Evolutionary conservation across 2,113 vertebrate species (phyloP).

Genomic region (Hepsetus odoe): DNA sequence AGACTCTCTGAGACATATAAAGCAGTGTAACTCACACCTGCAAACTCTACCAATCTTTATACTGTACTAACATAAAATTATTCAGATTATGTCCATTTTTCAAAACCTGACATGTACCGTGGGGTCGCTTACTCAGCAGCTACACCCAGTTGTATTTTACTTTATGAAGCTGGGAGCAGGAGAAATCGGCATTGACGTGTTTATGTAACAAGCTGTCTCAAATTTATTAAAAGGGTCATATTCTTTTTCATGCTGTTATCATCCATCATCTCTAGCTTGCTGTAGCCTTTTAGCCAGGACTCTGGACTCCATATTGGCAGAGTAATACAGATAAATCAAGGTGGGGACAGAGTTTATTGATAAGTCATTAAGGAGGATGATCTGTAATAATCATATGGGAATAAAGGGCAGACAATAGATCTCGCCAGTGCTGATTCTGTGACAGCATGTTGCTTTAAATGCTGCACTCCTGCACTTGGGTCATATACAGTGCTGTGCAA

Average conservation of each 20-base stretch:
- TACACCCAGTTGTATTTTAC: conserved; percentile 30
- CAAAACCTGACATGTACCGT: neutral
- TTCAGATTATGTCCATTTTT: neutral
- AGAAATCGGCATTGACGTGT: conserved; percentile 48
- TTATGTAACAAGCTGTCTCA: conserved; percentile 54
- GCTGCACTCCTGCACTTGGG: no score
- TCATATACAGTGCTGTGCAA: no score
- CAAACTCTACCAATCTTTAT: neutral
- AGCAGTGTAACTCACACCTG: neutral
- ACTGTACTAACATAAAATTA: neutral
- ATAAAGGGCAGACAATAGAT: conserved; percentile 70
- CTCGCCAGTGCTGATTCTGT: conserved; percentile 58
- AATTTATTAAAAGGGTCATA: conserved; percentile 74
- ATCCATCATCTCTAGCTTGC: conserved; percentile 71
- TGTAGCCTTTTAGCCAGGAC: conserved; percentile 74
- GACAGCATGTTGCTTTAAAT: conserved; percentile 39
- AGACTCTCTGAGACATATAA: no score
- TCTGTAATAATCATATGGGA: conserved; percentile 88
- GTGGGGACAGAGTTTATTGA: conserved; percentile 79
- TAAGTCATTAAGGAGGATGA: conserved; percentile 80
- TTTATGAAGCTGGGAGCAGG: conserved; percentile 31
- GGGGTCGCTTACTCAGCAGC: conserved; percentile 24
- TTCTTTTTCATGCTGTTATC: conserved; percentile 64
- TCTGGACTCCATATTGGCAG: conserved; percentile 83
- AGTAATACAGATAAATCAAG: conserved; percentile 78